A percentile compares a stretch with the other conserved stretches of the same genome.
phyloP scores from a whole-genome alignment of 2,888 invertebrate genomes.

The Drosophila fungiperda region DNA sequence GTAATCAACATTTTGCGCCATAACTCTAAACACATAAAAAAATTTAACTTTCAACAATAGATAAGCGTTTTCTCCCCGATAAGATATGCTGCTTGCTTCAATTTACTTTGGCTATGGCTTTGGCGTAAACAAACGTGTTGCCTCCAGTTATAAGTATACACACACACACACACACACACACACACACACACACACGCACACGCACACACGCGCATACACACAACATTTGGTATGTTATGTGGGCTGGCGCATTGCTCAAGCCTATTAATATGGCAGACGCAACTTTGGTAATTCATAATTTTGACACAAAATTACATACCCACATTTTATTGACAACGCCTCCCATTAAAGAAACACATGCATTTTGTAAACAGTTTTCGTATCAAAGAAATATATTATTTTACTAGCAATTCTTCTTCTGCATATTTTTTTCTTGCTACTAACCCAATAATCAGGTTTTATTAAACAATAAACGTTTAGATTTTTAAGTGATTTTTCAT shows the following conservation, averaged over 20 bases:
- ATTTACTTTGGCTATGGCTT: conserved; percentile 5
- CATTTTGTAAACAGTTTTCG: conserved; percentile 9
- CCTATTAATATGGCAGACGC: conserved; percentile 54
- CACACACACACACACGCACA: not conserved
- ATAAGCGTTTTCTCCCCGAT: conserved; percentile 52
- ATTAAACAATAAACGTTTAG: not conserved
- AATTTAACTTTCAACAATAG: conserved; percentile 62
- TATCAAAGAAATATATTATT: not conserved
- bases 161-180: conserved; percentile 1
- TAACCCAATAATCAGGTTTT: not conserved
- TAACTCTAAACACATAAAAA: conserved; percentile 62
- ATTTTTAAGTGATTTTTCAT: not conserved
- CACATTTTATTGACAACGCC: conserved; percentile 38
- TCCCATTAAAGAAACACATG: not conserved
- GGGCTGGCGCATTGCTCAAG: conserved; percentile 42
- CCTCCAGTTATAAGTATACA: not conserved
- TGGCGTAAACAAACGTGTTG: conserved; percentile 30
- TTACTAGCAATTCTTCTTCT: not conserved
- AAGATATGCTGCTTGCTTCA: conserved; percentile 51
- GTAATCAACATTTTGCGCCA: conserved; percentile 69
- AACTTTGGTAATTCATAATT: conserved; percentile 63
- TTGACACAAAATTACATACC: conserved; percentile 41
- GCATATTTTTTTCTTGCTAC: not conserved
- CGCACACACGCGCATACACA: not conserved
- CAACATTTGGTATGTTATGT: conserved; percentile 18